Evolutionary conservation across 2,113 vertebrate genomes (phyloP), one percentile per base, ranked within the genome.

Genomic region (Festucalex cinctus): DNA sequence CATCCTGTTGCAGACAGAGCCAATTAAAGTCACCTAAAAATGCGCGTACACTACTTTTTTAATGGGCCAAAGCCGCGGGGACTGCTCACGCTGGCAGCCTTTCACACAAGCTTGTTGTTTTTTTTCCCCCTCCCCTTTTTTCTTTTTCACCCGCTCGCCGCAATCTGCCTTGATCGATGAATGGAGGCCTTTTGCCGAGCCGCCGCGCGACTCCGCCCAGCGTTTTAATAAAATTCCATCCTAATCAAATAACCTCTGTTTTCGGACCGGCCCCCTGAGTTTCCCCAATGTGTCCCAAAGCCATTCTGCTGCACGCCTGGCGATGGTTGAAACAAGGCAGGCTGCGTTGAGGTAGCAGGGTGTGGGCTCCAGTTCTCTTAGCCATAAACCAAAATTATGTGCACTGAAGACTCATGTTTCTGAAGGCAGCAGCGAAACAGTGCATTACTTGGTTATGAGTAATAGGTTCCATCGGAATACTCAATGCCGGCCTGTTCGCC

Each of bases 161-260:
- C 85, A 80, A 86, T 88, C 77, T 82, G 60, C 75, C 75, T 77
- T 80, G 85, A 89, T 89, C 89, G 85, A 83, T 93, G 91, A 93
- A 93, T 93, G 88, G 88, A 88, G 80, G 86, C 88, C 79, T 91
- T 88, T 90, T 87, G 86, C 86, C 77, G 65, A 76, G 82, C 85
- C 75, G 84, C 78, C 78, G 71, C 80, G 81, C 81, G 76, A 80
- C 88, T 82, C 88, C 86, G 86, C 91, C 91, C 92, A 93, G 90
- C 75, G 81, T 86, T 90, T n/a, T 91, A 91, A 92, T 92, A 91
- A 92, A 92, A 92, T 91, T 91, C 88, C 88, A 85, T 77, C 78
- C 87, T 89, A 91, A 93, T 93, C 92, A 93, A 93, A 91, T 90
- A 92, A 90, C 88, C 88, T 91, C 91, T 93, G 92, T 93, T 83